These are phyloP conservation scores for Pegea sp. DNA, from an alignment of 23 tunicate species.

Conservation along the genomic window DNA sequence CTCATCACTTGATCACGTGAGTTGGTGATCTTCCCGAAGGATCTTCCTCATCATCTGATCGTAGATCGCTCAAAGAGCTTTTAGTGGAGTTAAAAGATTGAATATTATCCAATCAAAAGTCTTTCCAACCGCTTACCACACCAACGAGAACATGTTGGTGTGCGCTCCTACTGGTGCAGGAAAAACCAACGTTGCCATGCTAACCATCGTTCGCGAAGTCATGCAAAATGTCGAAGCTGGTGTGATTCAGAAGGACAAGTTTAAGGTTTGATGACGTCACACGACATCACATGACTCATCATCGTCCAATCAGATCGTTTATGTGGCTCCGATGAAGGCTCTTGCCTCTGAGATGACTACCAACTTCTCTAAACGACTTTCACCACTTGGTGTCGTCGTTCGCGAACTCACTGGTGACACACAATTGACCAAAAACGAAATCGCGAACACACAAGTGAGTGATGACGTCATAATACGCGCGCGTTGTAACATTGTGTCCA, in stretches of 20 bases:
- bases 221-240: conserved; percentile 44
- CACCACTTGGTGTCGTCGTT: conserved; percentile 53
- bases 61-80: conserved; percentile 70
- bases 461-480: neutral
- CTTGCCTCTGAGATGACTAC: conserved; percentile 96
- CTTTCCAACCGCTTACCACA: conserved; percentile 56
- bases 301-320: conserved; percentile 35
- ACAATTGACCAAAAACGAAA: conserved; percentile 85
- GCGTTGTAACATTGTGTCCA: conserved; percentile 2
- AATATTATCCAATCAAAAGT: conserved; percentile 92
- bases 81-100: conserved; percentile 56
- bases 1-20: neutral
- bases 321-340: conserved; percentile 99
- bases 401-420: conserved; percentile 96
- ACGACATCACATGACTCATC: neutral
- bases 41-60: neutral
- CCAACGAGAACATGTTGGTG: conserved; percentile 86
- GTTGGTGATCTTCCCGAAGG: neutral
- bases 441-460: conserved; percentile 63
- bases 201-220: conserved; percentile 66
- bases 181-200: conserved; percentile 98
- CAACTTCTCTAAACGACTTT: conserved; percentile 51
- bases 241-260: conserved; percentile 54
- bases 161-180: conserved; percentile 99
- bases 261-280: conserved; percentile 28